Conservation (phyloP, 2,888 invertebrate genomes). For the Lamellibrachia columna region DNA sequence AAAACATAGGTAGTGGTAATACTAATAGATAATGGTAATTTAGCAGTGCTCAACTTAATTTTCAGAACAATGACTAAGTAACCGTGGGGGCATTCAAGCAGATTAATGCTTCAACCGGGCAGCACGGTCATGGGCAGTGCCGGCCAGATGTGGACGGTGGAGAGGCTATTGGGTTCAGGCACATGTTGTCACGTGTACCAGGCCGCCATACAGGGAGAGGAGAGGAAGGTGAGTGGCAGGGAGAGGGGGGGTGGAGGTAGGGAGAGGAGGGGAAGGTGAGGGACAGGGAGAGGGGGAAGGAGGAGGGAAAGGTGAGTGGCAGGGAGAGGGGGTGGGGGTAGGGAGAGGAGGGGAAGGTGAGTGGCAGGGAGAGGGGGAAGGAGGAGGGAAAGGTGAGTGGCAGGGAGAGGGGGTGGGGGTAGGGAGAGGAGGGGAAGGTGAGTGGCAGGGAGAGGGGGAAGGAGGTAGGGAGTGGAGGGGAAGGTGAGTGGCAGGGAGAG, state of each 20-base stretch:
- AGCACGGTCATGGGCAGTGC: background rate
- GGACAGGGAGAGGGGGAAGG: no score
- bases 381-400: background rate
- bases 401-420: no score
- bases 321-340: background rate
- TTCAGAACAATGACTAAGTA: background rate
- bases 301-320: background rate
- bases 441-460: no score
- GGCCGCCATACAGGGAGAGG: background rate
- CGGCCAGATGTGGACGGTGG: background rate
- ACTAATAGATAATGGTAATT: background rate
- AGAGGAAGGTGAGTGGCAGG: background rate
- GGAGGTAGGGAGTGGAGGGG: no score
- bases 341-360: background rate
- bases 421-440: background rate
- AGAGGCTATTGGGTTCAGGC: background rate
- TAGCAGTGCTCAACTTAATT: background rate
- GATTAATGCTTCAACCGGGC: background rate
- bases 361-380: background rate
- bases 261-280: no score
- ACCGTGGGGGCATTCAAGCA: background rate
- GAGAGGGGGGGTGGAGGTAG: background rate
- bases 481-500: background rate
- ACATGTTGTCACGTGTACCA: slow-evolving; percentile 11
- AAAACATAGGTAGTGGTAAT: no score